Conservation (phyloP, 2,797 vertebrate species). For the Psittacula echo region DNA sequence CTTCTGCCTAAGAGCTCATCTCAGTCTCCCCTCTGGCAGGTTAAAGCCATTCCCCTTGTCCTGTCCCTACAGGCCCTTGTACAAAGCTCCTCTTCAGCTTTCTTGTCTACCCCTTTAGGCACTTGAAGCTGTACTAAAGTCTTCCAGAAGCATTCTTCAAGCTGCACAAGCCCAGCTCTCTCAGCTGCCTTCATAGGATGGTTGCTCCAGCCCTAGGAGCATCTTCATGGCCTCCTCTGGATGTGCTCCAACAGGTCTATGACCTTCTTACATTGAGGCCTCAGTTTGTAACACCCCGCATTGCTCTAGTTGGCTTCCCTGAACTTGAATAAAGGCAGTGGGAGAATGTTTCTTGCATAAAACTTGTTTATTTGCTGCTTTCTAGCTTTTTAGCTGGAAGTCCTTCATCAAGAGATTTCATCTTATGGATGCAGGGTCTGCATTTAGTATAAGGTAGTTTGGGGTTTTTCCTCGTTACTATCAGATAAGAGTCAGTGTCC, state of each 20-base stretch:
- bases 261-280: background rate
- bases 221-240: background rate
- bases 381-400: background rate
- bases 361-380: background rate
- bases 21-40: background rate
- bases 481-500: background rate
- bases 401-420: background rate
- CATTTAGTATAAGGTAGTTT: background rate
- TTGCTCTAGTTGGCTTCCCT: rapidly evolving
- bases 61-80: background rate
- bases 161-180: background rate
- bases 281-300: background rate
- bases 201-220: background rate
- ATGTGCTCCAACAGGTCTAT: background rate
- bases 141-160: background rate
- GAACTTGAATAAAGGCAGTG: background rate
- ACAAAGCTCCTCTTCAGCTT: background rate
- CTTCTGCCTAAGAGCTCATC: background rate
- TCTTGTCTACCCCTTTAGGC: background rate
- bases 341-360: background rate
- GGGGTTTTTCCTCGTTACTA: background rate
- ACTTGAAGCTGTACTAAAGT: background rate
- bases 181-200: background rate
- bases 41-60: background rate
- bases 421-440: background rate